Percentiles rank a stretch among this genome's conserved stretches.
Evolutionary conservation across 2,797 vertebrate genomes (phyloP).

Genomic region (Sebastes jordani): DNA sequence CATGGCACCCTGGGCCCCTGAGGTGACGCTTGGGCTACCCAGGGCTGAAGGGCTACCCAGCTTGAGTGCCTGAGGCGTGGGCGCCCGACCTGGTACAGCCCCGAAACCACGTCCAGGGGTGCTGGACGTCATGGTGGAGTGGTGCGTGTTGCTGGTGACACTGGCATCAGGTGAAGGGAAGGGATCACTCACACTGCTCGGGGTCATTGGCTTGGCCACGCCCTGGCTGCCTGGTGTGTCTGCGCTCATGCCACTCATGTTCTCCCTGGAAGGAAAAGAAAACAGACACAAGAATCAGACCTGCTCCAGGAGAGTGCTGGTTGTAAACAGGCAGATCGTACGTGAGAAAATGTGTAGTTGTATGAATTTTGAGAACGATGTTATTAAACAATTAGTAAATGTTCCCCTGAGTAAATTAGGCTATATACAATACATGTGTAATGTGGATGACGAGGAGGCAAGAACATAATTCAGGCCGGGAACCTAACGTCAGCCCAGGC

Average conservation of each 20-base stretch:
- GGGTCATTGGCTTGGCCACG: slow-evolving; percentile 87
- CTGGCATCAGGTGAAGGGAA: slow-evolving; percentile 86
- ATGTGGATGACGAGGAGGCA: not conserved
- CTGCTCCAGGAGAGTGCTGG: not conserved
- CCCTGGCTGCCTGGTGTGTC: slow-evolving; percentile 84
- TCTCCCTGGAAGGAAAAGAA: slow-evolving; percentile 82
- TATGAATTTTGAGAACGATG: not conserved
- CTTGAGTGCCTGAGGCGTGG: slow-evolving; percentile 87
- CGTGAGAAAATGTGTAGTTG: not conserved
- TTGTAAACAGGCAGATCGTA: not conserved
- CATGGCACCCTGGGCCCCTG: slow-evolving; percentile 53
- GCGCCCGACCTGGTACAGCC: slow-evolving; percentile 80
- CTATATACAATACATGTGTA: not conserved
- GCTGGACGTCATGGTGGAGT: slow-evolving; percentile 78
- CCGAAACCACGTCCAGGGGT: slow-evolving; percentile 86
- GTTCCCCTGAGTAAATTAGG: not conserved
- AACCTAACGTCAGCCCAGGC: no score
- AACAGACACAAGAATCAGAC: not conserved
- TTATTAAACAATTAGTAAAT: no score
- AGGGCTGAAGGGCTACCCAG: slow-evolving; percentile 90
- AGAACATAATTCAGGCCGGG: no score
- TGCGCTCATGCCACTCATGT: slow-evolving; percentile 85
- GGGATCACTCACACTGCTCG: slow-evolving; percentile 84
- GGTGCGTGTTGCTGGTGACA: slow-evolving; percentile 88
- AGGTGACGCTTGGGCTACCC: slow-evolving; percentile 66